Evolutionary conservation across 2,113 vertebrate genomes (phyloP), one percentile per base, ranked within the genome.

Genomic region (Thamnophis sirtalis): DNA sequence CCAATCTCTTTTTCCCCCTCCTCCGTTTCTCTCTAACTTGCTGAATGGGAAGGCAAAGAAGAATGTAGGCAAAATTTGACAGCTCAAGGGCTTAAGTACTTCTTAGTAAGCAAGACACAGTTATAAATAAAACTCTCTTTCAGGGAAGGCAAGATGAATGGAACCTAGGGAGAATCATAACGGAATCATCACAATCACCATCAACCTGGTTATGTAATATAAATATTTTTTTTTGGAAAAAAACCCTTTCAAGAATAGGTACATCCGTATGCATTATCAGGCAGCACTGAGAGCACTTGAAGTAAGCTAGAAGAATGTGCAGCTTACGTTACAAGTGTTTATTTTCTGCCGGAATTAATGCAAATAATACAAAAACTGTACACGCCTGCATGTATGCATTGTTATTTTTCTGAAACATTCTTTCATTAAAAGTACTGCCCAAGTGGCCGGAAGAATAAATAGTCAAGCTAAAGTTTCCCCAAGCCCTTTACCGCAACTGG

Each of bases 61-160:
- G 95, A 96, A 93, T 96, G 95, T 92, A 94, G 95, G 93, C 93
- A 96, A 97, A 97, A 96, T 95, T 97, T 98, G 97, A 97, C 97
- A 98, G 97, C 96, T 98, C 96, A 88, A 98, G 97, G 96, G 95
- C 95, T 97, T 96, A 97, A 97, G 96, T 96, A 96, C 96, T 96
- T 97, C 96, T 95, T 95, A 96, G 97, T 92, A 97, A 97, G 96
- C 97, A 97, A 96, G 93, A 97, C 96, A 93, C 95, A 94, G 97
- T 97, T 96, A 97, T 97, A 98, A 97, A 98, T 97, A 98, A 80
- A 98, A 97, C 96, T 96, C 96, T 93, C 93, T 97, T 96, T 97
- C 95, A 95, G 95, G 94, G 96, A 96, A 95, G 97, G 96, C 96
- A 96, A 28, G n/a, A 33, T 80, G 86, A 60, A 56, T 33, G 84